phyloP scores from a whole-genome alignment of 1,140 invertebrate species.

The Bombus breviceps region DNA sequence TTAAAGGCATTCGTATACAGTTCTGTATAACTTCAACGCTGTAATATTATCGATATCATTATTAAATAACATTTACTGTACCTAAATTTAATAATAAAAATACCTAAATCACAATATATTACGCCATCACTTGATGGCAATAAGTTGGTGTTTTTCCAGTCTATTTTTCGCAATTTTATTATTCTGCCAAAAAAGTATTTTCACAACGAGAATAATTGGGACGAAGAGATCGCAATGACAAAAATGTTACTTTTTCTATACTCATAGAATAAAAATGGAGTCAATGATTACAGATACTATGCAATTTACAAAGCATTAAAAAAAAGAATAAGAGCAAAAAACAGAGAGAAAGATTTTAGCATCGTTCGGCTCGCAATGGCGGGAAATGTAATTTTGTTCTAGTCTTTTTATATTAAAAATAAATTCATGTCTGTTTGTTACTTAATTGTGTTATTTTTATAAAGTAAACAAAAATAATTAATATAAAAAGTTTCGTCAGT shows the following conservation, averaged over 20 bases:
- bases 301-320: constrained; percentile 62
- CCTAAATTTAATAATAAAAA: constrained; percentile 78
- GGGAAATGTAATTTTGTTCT: constrained; percentile 39
- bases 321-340: constrained; percentile 2
- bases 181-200: constrained; percentile 40
- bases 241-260: constrained; percentile 48
- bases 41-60: constrained; percentile 73
- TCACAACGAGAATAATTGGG: constrained; percentile 34
- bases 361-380: constrained; percentile 57
- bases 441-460: constrained; percentile 6
- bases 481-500: constrained; percentile 61
- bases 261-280: constrained; percentile 50
- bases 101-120: constrained; percentile 79
- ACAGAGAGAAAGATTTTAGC: constrained; percentile 37
- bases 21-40: constrained; percentile 64
- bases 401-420: constrained; percentile 48
- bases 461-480: constrained; percentile 1
- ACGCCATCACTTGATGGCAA: constrained; percentile 59
- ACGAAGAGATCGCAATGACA: constrained; percentile 60
- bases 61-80: constrained; percentile 79
- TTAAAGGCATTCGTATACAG: constrained; percentile 65
- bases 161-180: constrained; percentile 62
- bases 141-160: constrained; percentile 67
- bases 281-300: constrained; percentile 38
- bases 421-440: constrained; percentile 33